Percentiles rank a stretch among this genome's conserved stretches.
Evolutionary conservation across 2,888 invertebrate species (phyloP).

Genomic region (Chromoteleia sp.): DNA sequence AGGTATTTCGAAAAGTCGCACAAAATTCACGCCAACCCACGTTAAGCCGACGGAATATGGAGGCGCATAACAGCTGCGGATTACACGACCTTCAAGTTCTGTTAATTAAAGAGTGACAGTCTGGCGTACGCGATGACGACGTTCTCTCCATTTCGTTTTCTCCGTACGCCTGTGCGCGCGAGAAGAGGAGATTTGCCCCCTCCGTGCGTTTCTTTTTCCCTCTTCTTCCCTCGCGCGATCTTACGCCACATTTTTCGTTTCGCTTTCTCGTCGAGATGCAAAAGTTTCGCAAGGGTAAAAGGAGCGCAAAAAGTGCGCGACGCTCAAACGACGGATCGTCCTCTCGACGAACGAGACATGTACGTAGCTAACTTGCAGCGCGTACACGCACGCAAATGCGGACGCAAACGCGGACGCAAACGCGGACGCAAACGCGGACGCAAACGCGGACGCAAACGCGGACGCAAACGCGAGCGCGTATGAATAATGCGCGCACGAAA

Average conservation of each 20-base stretch:
- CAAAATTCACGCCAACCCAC: constrained; percentile 62
- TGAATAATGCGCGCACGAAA: constrained; percentile 52
- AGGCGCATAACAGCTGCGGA: constrained; percentile 68
- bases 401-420: constrained; percentile 17
- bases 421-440: constrained; percentile 7
- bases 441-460: constrained; percentile 31
- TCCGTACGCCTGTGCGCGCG: constrained; percentile 32
- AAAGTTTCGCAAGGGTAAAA: constrained; percentile 79
- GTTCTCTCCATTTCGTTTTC: constrained; percentile 67
- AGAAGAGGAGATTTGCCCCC: constrained; percentile 31
- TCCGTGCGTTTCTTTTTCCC: constrained; percentile 23
- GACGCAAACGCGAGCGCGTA: constrained; percentile 17
- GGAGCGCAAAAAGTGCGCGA: constrained; percentile 72
- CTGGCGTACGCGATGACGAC: constrained; percentile 71
- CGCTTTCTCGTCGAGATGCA: constrained; percentile 73
- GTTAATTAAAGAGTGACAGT: constrained; percentile 70
- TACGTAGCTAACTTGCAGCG: constrained; percentile 34
- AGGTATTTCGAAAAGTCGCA: constrained; percentile 62
- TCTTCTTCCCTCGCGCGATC: constrained; percentile 48
- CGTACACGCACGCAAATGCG: neutral
- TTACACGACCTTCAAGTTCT: constrained; percentile 66
- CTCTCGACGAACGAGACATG: constrained; percentile 68
- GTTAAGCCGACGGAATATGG: constrained; percentile 49
- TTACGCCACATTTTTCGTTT: constrained; percentile 60
- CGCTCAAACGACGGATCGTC: constrained; percentile 72